phyloP scores from a whole-genome alignment of 2,113 vertebrate species.

The Brachyhypopomus occidentalis region DNA sequence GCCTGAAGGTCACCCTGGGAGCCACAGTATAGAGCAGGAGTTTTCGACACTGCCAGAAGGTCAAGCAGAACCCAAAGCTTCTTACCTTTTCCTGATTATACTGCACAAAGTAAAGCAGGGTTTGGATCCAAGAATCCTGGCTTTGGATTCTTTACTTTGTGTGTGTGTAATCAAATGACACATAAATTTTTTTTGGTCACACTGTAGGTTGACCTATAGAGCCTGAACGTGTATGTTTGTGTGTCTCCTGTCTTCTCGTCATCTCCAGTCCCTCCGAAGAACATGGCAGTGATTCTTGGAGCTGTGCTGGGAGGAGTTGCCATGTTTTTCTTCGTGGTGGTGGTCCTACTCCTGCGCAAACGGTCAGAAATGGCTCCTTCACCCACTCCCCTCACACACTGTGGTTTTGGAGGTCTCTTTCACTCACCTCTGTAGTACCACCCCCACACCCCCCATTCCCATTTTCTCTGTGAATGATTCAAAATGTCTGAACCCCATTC shows the following conservation, averaged over 20 bases:
- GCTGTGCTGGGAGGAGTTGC: constrained; percentile 59
- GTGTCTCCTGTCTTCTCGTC: constrained; percentile 33
- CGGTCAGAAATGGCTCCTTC: constrained; percentile 70
- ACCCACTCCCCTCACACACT: neutral
- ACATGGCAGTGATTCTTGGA: constrained; percentile 71
- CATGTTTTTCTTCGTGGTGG: constrained; percentile 71
- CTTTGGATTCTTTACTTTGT: neutral
- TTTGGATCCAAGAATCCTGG: too few relatives aligned
- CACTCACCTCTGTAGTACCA: constrained; percentile 14
- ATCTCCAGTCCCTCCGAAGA: constrained; percentile 61
- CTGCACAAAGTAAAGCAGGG: neutral
- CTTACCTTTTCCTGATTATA: neutral
- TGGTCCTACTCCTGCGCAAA: constrained; percentile 76
- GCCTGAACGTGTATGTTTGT: constrained; percentile 19
- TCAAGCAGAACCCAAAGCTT: constrained; percentile 25
- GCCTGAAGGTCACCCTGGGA: constrained; percentile 72
- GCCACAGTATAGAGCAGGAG: constrained; percentile 82
- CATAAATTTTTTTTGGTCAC: neutral
- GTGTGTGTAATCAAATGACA: neutral
- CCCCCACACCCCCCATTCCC: constrained; percentile 55
- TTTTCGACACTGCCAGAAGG: constrained; percentile 80
- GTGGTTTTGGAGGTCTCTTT: constrained; percentile 25
- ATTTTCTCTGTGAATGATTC: constrained; percentile 66
- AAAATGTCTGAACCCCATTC: constrained; percentile 62
- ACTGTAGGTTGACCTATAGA: neutral